A percentile compares a stretch with the other conserved stretches of the same genome.
phyloP scores from a whole-genome alignment of 2,888 invertebrate species.

The Sinodicranocentrus sp. region DNA sequence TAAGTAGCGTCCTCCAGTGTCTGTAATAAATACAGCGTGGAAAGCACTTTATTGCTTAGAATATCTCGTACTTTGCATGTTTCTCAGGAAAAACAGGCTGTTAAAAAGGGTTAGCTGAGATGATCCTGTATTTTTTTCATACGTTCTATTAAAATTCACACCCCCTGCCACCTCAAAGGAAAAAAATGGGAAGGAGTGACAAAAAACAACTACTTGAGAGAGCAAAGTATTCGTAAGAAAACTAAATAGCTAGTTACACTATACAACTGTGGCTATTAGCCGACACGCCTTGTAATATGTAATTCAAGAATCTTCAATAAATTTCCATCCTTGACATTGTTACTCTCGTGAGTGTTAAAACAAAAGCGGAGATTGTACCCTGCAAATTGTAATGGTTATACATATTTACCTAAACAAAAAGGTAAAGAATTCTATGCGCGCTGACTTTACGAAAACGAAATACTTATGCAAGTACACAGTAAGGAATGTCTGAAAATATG shows the following conservation, averaged over 20 bases:
- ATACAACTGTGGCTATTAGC: neutral
- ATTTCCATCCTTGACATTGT: slow-evolving; percentile 23
- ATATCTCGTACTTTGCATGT: slow-evolving; percentile 36
- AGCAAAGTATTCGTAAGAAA: too few relatives aligned
- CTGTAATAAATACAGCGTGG: too few relatives aligned
- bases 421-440: too few relatives aligned
- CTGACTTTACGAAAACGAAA: too few relatives aligned
- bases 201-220: too few relatives aligned
- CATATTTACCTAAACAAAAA: neutral
- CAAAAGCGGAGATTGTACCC: too few relatives aligned
- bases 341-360: slow-evolving; percentile 20
- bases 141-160: slow-evolving; percentile 44
- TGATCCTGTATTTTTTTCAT: slow-evolving; percentile 32
- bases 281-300: neutral
- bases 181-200: too few relatives aligned
- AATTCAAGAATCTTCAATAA: slow-evolving; percentile 48
- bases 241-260: neutral
- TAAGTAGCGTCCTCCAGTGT: too few relatives aligned
- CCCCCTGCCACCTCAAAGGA: slow-evolving; percentile 5
- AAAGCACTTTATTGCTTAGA: neutral
- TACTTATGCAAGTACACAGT: too few relatives aligned
- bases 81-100: slow-evolving; percentile 36
- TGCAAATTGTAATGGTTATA: neutral
- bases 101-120: slow-evolving; percentile 23
- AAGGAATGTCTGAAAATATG: too few relatives aligned